Evolutionary conservation across 2,797 vertebrate species (phyloP), one percentile per base, ranked within the genome.

Genomic region (Alcedo atthis): DNA sequence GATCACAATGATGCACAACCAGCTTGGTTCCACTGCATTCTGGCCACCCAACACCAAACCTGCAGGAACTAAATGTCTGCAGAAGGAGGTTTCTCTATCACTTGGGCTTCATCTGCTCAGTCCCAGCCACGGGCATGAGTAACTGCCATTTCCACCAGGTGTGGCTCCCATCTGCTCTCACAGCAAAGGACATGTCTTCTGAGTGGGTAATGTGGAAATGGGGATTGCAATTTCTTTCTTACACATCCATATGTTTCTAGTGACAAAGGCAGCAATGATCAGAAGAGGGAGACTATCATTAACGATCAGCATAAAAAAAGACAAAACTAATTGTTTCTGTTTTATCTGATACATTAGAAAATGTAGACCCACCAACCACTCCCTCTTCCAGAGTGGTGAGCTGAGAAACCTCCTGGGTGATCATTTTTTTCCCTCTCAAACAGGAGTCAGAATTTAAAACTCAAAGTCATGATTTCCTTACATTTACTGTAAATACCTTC

Each of bases 351-450:
- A 6, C 6, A 40, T 85, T 71, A 57, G 45, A 64, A 88, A 78
- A 92, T 61, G 26, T 22, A 15, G 32, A 55, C 19, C 12, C 30
- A 40, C 11, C 3, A 4, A 84, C 17, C 66, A 77, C 25, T 84
- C 21, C 12, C 86, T 85, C 26, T 67, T 64, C 21, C 37, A 66
- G 53, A 51, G 10, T 6, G 12, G 26, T 76, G 87, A 81, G 28
- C 32, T 49, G 28, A 89, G 45, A 86, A 90, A 70, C 19, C 46
- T 70, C 53, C 58, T 22, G 12, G 40, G 28, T 51, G 15, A 76
- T 6, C 2, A 4, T n/a, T 21, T 13, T 2, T 0, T 0, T 1
- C 10, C 6, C 3, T 13, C 19, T 11, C 43, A 51, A 71, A 58
- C 21, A 55, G 57, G 75, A 86, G 20, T 15, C 45, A 53, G 32